phyloP scores from a whole-genome alignment of 2,113 vertebrate genomes.

The Trogon melanurus region DNA sequence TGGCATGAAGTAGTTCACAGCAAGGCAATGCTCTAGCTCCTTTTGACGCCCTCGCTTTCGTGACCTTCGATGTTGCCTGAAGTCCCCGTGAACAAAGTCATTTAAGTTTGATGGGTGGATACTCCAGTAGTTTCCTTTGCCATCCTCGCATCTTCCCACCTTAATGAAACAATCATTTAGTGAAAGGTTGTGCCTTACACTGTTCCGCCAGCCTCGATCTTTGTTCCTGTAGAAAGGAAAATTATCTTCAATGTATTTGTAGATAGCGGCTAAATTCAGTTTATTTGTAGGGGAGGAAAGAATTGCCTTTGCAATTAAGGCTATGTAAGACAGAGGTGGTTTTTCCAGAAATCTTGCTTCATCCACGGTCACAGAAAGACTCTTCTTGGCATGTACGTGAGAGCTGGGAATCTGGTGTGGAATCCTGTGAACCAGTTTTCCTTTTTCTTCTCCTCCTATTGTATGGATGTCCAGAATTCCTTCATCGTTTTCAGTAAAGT shows the following conservation, averaged over 20 bases:
- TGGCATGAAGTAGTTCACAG: slow-evolving; percentile 12
- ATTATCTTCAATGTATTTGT: slow-evolving; percentile 71
- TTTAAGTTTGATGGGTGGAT: slow-evolving; percentile 62
- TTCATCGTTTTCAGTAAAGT: background rate
- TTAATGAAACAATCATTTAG: slow-evolving; percentile 74
- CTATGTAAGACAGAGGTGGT: slow-evolving; percentile 69
- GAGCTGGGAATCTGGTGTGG: background rate
- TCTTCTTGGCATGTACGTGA: background rate
- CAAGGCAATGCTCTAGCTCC: background rate
- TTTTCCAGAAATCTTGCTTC: slow-evolving; percentile 45
- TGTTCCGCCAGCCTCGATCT: slow-evolving; percentile 65
- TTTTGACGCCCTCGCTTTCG: slow-evolving; percentile 28
- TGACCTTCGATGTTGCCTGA: slow-evolving; percentile 63
- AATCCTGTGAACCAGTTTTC: background rate
- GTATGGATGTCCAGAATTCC: background rate
- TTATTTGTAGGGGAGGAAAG: slow-evolving; percentile 69
- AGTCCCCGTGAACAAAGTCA: slow-evolving; percentile 62
- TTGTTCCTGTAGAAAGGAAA: slow-evolving; percentile 69
- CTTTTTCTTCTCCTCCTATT: background rate
- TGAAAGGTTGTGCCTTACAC: slow-evolving; percentile 62
- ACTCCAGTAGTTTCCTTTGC: slow-evolving; percentile 73
- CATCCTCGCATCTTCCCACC: slow-evolving; percentile 65
- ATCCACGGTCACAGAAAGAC: background rate
- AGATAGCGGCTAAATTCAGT: slow-evolving; percentile 75
- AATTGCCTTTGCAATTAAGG: slow-evolving; percentile 75